Evolutionary conservation across 2,888 invertebrate genomes (phyloP), one percentile per base, ranked within the genome.

Genomic region (Tribolium freemani): DNA sequence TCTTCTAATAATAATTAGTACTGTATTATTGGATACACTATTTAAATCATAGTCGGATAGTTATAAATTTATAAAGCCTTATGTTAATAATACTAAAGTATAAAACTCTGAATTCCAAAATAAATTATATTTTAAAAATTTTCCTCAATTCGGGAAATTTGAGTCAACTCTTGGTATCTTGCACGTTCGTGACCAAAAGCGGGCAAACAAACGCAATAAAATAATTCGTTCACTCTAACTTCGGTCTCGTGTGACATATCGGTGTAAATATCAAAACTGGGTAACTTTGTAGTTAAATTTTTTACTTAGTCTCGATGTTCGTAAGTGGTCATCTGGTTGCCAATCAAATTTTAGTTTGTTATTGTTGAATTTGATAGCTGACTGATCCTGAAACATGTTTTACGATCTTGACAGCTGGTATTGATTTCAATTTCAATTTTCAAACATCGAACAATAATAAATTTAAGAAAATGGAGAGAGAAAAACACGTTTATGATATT

Each of bases 321-420:
- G n/a, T 20, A 54, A 54, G 54, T 30, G 44, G 16, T 57, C 57
- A 57, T 44, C 16, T 57, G 44, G 9, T 20, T 44, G 57, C 44
- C 57, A 57, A 57, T 56, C 54, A 57, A 13, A 57, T 38, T 44
- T 44, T 31, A 57, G 57, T 57, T 57, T 38, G 44, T 44, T 57
- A 44, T 57, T 57, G 16, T 57, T 57, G 44, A 57, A 57, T 56
- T n/a, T 31, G 54, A 56, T 56, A 56, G 54, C 54, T 56, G 54
- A 56, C 21, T 30, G 54, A 56, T 56, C 54, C 13, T 31, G 54
- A 48, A 48, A 48, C 48, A 48, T 13, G 48, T 16, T 48, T 48
- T 48, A 48, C 11, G 16, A 16, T 48, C 10, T 48, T 48, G 48
- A 48, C 48, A 48, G 3, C 48, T 16, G 48, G 11, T 11, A 48